phyloP scores from a whole-genome alignment of 2,797 vertebrate species.

The Peromyscus nudipes region DNA sequence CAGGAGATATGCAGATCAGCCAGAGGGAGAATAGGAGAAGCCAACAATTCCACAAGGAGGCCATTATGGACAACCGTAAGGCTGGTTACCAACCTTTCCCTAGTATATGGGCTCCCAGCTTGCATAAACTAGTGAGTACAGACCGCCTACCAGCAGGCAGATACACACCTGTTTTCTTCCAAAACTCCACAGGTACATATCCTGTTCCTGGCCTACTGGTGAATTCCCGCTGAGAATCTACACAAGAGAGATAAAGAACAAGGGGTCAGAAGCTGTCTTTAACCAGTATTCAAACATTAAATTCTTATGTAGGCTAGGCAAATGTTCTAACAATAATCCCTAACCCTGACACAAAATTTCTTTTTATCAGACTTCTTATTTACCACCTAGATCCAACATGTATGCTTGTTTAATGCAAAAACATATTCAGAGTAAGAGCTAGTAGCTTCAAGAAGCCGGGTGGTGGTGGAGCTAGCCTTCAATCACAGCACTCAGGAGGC shows the following conservation, averaged over 20 bases:
- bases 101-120: background rate
- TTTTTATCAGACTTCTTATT: conserved; percentile 3
- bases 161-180: conserved; percentile 97
- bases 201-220: conserved; percentile 93
- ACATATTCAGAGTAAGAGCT: background rate
- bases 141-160: background rate
- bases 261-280: conserved; percentile 67
- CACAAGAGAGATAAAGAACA: conserved; percentile 54
- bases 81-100: background rate
- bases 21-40: background rate
- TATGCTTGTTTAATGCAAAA: conserved; percentile 47
- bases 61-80: background rate
- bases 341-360: background rate
- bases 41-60: background rate
- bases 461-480: too few relatives aligned
- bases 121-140: background rate
- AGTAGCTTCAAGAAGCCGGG: background rate
- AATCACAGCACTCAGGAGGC: too few relatives aligned
- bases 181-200: conserved; percentile 99
- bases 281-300: background rate
- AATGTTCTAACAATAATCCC: background rate
- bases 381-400: background rate
- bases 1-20: background rate
- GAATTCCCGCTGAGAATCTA: conserved; percentile 96
- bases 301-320: background rate